These are phyloP conservation scores for Poecile atricapillus DNA, from an alignment of 2,113 vertebrate species.

Conservation along the genomic window DNA sequence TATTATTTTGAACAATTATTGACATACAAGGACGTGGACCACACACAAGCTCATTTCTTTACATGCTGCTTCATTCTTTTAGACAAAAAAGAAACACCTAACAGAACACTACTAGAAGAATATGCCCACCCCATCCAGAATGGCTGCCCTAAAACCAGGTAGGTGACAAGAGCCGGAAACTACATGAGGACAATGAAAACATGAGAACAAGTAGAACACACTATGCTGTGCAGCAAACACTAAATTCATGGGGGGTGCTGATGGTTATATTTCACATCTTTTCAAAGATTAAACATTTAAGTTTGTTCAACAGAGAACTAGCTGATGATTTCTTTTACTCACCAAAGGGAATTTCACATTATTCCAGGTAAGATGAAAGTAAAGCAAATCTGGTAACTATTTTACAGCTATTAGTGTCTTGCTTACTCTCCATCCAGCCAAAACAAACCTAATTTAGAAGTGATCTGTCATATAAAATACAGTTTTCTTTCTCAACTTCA, in stretches of 20 bases:
- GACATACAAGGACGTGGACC: not conserved
- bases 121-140: not conserved
- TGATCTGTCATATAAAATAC: not conserved
- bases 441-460: conserved; percentile 14
- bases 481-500: not conserved
- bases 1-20: not conserved
- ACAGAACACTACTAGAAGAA: not conserved
- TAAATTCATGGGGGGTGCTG: accelerated
- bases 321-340: not conserved
- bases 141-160: not conserved
- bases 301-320: not conserved
- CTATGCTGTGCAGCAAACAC: not conserved
- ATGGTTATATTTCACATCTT: not conserved
- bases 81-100: not conserved
- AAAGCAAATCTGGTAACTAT: not conserved
- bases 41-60: not conserved
- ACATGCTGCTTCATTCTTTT: not conserved
- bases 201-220: not conserved
- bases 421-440: not conserved
- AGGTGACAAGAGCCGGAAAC: not conserved
- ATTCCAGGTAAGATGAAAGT: not conserved
- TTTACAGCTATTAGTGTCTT: not conserved
- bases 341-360: not conserved
- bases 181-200: not conserved
- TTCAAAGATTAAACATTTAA: not conserved